A percentile compares a stretch with the other conserved stretches of the same genome.
Conservation (phyloP, 2,888 invertebrate genomes). For the Zhuqinia jingwanae region DNA sequence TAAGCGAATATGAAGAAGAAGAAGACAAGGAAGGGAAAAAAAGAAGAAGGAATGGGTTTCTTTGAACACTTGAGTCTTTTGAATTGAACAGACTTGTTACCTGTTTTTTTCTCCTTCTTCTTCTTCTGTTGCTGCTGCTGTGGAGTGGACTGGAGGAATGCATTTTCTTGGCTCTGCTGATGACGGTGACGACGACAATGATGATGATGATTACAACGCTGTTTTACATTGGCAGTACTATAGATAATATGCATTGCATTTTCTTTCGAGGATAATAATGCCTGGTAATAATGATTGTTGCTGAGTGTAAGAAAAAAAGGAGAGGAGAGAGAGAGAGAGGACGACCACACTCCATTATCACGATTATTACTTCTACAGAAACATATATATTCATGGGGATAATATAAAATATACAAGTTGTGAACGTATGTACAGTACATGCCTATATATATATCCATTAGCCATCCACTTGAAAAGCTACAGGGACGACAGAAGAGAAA, state of each 20-base stretch:
- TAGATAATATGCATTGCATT: neutral
- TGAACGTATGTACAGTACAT: neutral
- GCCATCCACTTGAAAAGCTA: neutral
- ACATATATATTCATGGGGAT: neutral
- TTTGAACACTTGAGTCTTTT: neutral
- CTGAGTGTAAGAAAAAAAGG: neutral
- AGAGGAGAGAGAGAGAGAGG: neutral
- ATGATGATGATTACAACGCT: neutral
- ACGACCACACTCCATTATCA: slow-evolving; percentile 20
- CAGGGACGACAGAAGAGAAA: neutral
- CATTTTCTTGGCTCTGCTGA: neutral
- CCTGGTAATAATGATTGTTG: neutral
- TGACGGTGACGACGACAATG: neutral
- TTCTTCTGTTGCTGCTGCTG: too few species aligned
- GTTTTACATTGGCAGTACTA: neutral
- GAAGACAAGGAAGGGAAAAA: neutral
- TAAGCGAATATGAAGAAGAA: slow-evolving; percentile 46
- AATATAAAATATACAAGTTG: neutral
- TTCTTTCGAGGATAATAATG: neutral
- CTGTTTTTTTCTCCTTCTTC: neutral
- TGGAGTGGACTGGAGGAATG: slow-evolving; percentile 26
- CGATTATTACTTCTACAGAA: neutral
- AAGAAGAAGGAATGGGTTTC: neutral
- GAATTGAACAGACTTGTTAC: too few species aligned
- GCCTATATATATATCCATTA: neutral